Percentiles rank a stretch among this genome's conserved stretches.
Evolutionary conservation across 2,888 invertebrate genomes (phyloP).

Genomic region (Lasioglossum morio): DNA sequence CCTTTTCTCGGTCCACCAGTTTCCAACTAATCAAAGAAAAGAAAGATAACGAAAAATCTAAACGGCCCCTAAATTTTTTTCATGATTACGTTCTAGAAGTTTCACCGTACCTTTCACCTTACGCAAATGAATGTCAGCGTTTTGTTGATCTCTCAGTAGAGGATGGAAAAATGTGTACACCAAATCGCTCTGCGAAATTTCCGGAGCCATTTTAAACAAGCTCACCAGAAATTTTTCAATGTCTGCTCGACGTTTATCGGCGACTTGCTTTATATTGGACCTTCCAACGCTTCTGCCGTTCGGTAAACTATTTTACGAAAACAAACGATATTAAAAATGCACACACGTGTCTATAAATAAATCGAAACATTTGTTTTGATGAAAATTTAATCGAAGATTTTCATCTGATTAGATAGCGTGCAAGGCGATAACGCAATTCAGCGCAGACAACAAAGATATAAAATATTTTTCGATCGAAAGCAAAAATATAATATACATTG

Average conservation of each 20-base stretch:
- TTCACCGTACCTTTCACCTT: constrained; percentile 89
- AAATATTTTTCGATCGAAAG: constrained; percentile 21
- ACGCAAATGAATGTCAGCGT: constrained; percentile 91
- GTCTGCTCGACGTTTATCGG: constrained; percentile 95
- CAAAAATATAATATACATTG: constrained; percentile 9
- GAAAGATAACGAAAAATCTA: not conserved
- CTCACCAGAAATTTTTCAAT: constrained; percentile 95
- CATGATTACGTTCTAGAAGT: not conserved
- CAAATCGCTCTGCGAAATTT: constrained; percentile 97
- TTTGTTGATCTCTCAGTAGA: constrained; percentile 96
- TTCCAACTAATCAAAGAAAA: constrained; percentile 77
- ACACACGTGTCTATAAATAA: not conserved
- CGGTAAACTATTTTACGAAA: constrained; percentile 86
- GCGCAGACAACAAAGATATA: constrained; percentile 25
- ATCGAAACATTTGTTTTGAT: not conserved
- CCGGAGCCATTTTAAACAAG: constrained; percentile 94
- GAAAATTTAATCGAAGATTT: constrained; percentile 31
- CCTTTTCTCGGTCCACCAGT: constrained; percentile 83
- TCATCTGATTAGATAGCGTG: constrained; percentile 59
- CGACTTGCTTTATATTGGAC: constrained; percentile 97
- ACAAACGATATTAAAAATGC: not conserved
- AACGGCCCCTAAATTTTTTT: not conserved
- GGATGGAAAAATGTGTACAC: constrained; percentile 99
- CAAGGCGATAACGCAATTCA: constrained; percentile 35
- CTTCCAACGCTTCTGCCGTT: constrained; percentile 94